Evolutionary conservation across 1,140 invertebrate genomes (phyloP), one percentile per base, ranked within the genome.

Genomic region (Holcopasites calliopsidis): DNA sequence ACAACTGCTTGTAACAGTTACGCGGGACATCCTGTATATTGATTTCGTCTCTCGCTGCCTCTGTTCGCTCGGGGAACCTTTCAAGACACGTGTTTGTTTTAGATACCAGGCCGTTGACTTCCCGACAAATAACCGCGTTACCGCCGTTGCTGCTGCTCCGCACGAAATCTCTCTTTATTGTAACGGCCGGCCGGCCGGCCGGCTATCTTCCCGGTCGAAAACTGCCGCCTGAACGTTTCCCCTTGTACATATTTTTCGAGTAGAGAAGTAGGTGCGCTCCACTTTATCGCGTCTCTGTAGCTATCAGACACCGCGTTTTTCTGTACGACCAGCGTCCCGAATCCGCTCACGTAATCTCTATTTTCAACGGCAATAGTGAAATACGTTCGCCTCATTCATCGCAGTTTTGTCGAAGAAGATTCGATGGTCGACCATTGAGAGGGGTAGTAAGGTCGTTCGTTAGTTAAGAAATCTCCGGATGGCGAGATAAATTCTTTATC

Each of bases 21-120:
- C n/a, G n/a, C n/a, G n/a, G n/a, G n/a, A n/a, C n/a, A n/a, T n/a
- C n/a, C n/a, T n/a, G n/a, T n/a, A n/a, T n/a, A n/a, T 70, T 64
- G 65, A 76, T 65, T 79, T 76, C 68, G 69, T 84, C 82, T 66
- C 49, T 77, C 69, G 50, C 47, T 54, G 61, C 74, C 74, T 72
- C 62, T 69, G 55, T 60, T 73, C 76, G 47, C 52, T 80, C 72
- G 62, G 66, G 68, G 40, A 79, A 70, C 78, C 79, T 77, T 77
- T 70, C 54, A 60, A 81, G 85, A 85, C 88, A 88, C 87, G 86
- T 89, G 89, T 90, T 91, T 90, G 89, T 90, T 88, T 90, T 90
- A 91, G 89, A 90, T 91, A 90, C 85, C 77, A 81, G 90, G 89
- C 84, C 90, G 84, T 91, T 91, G 90, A 91, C 90, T 91, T 83